Evolutionary conservation across 1,140 invertebrate genomes (phyloP), one percentile per base, ranked within the genome.

Genomic region (Papilio machaon): DNA sequence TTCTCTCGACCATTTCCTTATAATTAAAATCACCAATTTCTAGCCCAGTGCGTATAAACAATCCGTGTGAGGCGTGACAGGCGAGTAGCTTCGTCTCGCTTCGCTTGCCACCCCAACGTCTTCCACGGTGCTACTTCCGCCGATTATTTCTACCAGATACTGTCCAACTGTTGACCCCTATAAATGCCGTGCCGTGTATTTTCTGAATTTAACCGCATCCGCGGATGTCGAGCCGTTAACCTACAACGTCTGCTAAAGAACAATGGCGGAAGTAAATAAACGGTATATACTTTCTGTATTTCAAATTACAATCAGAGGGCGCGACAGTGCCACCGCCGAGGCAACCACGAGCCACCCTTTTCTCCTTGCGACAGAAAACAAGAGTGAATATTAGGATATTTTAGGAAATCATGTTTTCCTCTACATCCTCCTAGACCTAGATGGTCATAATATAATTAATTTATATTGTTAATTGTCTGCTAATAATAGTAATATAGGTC

Each of bases 91-190:
- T 58, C 80, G 86, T 70, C 85, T 89, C 82, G 90, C 87, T 89
- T 85, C 85, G 90, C 84, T 92, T 87, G 73, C 80, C 91, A 92
- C 91, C 91, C 91, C 86, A 85, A 85, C 86, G 88, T 85, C 84
- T 79, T 87, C 80, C 79, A 85, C 87, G 85, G 85, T 85, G 84
- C 81, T 82, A 84, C 86, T 92, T 92, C 91, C 91, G 91, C 73
- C 87, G 79, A 90, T 92, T 92, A 92, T 90, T 85, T 84, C 81
- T 82, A 73, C 82, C 75, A 81, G 82, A 87, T 43, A 43, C 85
- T 85, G 88, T 87, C 85, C 85, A 77, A 78, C 79, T 85, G 82
- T 84, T 91, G 90, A 91, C 90, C 90, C 89, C 84, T 85, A 80
- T 83, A 87, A 76, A 43, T 30, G n/a, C 38, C 38, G 38, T 17